Conservation (phyloP, 2,888 invertebrate genomes). For the Lathronympha strigana region DNA sequence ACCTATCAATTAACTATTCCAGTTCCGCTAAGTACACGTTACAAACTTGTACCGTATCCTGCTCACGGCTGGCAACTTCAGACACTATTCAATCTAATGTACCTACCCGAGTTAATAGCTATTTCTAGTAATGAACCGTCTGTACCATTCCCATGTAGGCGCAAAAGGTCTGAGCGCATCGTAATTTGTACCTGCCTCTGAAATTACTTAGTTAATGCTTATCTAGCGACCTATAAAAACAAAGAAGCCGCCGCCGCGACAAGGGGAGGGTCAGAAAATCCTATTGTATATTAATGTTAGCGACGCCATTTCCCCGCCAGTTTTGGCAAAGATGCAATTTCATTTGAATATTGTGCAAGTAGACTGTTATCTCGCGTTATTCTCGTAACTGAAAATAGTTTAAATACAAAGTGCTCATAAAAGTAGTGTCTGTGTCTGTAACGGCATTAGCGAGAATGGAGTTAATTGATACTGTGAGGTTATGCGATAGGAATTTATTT, state of each 20-base stretch:
- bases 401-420: conserved; percentile 79
- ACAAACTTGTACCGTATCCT: conserved; percentile 28
- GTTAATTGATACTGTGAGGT: conserved; percentile 62
- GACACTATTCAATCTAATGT: conserved; percentile 42
- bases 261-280: conserved; percentile 74
- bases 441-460: conserved; percentile 55
- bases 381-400: conserved; percentile 70
- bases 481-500: conserved; percentile 34
- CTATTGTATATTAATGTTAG: conserved; percentile 82
- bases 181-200: conserved; percentile 66
- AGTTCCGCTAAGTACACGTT: conserved; percentile 30
- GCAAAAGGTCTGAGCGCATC: conserved; percentile 58
- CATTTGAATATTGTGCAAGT: conserved; percentile 84
- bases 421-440: conserved; percentile 65
- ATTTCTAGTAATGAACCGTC: conserved; percentile 46
- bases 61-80: conserved; percentile 38
- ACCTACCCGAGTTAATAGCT: conserved; percentile 42
- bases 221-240: conserved; percentile 81
- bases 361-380: conserved; percentile 73
- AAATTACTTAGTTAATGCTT: conserved; percentile 76
- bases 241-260: conserved; percentile 69
- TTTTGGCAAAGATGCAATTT: conserved; percentile 85
- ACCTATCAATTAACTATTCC: conserved; percentile 35
- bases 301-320: conserved; percentile 78
- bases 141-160: conserved; percentile 44